Base-by-base conservation (phyloP, 2,113 vertebrate genomes). In the Ochotona princeps region DNA sequence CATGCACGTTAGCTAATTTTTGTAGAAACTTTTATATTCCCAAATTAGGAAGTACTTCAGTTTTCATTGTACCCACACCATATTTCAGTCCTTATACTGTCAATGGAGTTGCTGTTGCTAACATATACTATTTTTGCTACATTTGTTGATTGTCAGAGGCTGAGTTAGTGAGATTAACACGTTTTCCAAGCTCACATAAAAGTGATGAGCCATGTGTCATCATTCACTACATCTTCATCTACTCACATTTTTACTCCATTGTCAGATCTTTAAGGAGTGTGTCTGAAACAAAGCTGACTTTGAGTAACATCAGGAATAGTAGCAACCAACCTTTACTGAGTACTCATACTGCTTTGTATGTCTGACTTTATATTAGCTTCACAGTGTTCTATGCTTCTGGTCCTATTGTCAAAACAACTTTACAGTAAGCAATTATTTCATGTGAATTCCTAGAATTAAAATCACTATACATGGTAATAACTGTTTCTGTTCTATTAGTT, bases 391-490 rank as follows among this genome's bases (percentile, higher is more conserved):
- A 61, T 65, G 30, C n/a, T 87, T 2, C 35, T 57, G 12, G 8
- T 69, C 67, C 8, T 74, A 65, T 47, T 35, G 61, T 60, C 44
- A 74, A 89, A 65, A 20, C 25, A 54, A 60, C 35, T 91, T 82
- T 78, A 83, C 38, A 44, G 38, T 44, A 90, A 21, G 32, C 25
- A 94, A 35, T 51, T 44, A 60, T 92, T 89, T 83, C 38, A 79
- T 89, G 75, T 66, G 49, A 44, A 74, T n/a, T 80, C 47, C 47
- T 81, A 79, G 21, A 67, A 78, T 15, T n/a, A 25, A 84, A 92
- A 81, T 90, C 38, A 90, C 13, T 72, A 7, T 5, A 90, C 79
- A 82, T 87, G 21, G 15, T 38, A 54, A 74, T 10, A 47, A 67
- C 51, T 78, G 87, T 91, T 86, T 70, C 26, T 26, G 25, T 26